Percentiles rank a stretch among this genome's conserved stretches.
These are phyloP conservation scores for Pyralis farinalis DNA, from an alignment of 2,888 invertebrate species.

Conservation along the genomic window DNA sequence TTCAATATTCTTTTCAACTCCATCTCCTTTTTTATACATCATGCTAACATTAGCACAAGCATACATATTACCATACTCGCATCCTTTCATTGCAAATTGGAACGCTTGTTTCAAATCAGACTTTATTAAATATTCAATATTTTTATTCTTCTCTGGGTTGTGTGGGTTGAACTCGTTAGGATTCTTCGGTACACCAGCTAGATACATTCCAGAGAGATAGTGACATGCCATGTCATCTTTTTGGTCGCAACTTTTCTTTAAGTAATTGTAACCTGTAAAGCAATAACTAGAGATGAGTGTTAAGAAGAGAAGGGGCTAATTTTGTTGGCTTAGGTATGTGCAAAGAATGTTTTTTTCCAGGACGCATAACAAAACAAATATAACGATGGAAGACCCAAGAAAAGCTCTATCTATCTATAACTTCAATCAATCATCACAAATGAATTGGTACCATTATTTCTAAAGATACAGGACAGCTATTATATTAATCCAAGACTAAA, in stretches of 20 bases:
- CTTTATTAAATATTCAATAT: conserved; percentile 76
- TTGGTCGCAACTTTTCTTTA: conserved; percentile 81
- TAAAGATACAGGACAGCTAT: too few species aligned
- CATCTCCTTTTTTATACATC: conserved; percentile 93
- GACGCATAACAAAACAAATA: too few species aligned
- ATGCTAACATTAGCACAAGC: conserved; percentile 95
- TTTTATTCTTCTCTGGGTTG: conserved; percentile 56
- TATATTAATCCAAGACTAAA: too few species aligned
- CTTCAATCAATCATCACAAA: too few species aligned
- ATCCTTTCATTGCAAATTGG: conserved; percentile 88
- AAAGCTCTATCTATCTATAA: too few species aligned
- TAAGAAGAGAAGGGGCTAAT: too few species aligned
- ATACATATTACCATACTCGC: conserved; percentile 91
- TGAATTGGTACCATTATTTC: too few species aligned
- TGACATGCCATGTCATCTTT: conserved; percentile 88
- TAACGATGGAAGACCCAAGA: too few species aligned
- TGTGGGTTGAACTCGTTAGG: conserved; percentile 65
- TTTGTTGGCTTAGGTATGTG: too few species aligned
- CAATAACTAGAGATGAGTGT: too few species aligned
- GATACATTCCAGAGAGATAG: conserved; percentile 89
- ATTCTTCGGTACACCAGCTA: conserved; percentile 85
- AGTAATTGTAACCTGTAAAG: conserved; percentile 77
- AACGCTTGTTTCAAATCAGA: conserved; percentile 90
- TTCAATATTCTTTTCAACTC: conserved; percentile 86
- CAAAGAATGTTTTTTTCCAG: too few species aligned